phyloP scores from a whole-genome alignment of 2,888 invertebrate genomes.

The Drosophila helvetica region DNA sequence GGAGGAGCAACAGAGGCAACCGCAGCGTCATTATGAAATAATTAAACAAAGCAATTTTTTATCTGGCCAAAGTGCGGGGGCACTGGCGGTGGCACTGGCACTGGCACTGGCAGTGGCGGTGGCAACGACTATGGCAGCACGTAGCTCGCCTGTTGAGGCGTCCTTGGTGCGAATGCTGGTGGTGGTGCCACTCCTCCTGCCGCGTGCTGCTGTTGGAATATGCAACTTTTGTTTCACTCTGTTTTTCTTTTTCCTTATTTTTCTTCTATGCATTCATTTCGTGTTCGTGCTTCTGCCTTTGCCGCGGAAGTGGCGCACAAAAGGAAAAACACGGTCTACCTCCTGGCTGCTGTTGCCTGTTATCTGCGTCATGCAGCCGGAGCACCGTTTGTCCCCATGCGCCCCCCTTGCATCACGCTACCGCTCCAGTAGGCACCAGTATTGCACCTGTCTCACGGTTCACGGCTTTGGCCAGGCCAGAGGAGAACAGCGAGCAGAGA shows the following conservation, averaged over 20 bases:
- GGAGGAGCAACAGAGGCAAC: slow-evolving; percentile 45
- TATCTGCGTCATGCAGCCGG: slow-evolving; percentile 69
- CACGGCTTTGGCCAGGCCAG: slow-evolving; percentile 24
- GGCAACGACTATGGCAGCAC: slow-evolving; percentile 25
- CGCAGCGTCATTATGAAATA: slow-evolving; percentile 79
- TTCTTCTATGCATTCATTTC: slow-evolving; percentile 70
- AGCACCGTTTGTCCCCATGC: slow-evolving; percentile 43
- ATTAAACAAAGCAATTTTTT: slow-evolving; percentile 78
- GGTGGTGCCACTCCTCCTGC: not conserved
- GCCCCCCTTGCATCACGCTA: slow-evolving; percentile 7
- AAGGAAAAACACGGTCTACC: slow-evolving; percentile 42
- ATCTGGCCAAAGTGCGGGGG: slow-evolving; percentile 33
- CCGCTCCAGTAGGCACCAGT: slow-evolving; percentile 15
- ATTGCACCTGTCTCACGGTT: slow-evolving; percentile 41
- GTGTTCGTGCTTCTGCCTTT: slow-evolving; percentile 53
- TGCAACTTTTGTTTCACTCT: slow-evolving; percentile 38
- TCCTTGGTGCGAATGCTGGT: slow-evolving; percentile 46
- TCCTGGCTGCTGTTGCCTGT: slow-evolving; percentile 47
- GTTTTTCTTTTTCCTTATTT: slow-evolving; percentile 52
- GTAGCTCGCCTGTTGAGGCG: slow-evolving; percentile 61
- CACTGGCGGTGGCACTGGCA: not conserved
- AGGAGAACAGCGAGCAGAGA: slow-evolving; percentile 64
- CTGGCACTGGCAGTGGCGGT: not conserved
- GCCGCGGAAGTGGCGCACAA: slow-evolving; percentile 65
- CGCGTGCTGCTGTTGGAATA: slow-evolving; percentile 7